phyloP scores from a whole-genome alignment of 2,888 invertebrate species.

The Neocrepidodera transversa region DNA sequence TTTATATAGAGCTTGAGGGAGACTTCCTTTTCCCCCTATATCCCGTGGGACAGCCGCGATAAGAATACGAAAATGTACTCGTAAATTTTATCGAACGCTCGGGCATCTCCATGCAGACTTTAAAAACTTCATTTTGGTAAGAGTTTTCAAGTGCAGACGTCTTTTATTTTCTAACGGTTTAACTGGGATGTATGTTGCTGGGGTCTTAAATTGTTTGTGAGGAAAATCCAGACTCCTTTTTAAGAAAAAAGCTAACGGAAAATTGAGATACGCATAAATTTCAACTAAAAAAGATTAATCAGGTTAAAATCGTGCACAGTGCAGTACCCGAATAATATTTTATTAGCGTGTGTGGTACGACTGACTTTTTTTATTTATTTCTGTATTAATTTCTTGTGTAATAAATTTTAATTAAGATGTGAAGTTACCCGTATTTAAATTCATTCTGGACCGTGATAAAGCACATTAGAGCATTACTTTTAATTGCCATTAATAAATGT shows the following conservation, averaged over 20 bases:
- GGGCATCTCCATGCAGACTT: conserved; percentile 26
- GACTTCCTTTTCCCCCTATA: conserved; percentile 50
- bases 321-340: too few relatives aligned
- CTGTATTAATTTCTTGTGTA: conserved; percentile 1
- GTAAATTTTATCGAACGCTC: conserved; percentile 37
- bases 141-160: conserved; percentile 32
- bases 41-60: conserved; percentile 52
- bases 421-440: conserved; percentile 37
- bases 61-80: conserved; percentile 52
- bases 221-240: conserved; percentile 6
- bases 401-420: conserved; percentile 34
- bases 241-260: background rate
- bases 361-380: background rate
- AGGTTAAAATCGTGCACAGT: too few relatives aligned
- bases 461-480: conserved; percentile 35
- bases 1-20: conserved; percentile 54
- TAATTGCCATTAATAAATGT: conserved; percentile 36
- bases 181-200: conserved; percentile 11
- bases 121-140: conserved; percentile 36
- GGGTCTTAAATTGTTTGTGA: conserved; percentile 9
- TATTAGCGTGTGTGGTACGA: too few relatives aligned
- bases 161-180: conserved; percentile 24
- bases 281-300: background rate
- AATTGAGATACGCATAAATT: background rate
- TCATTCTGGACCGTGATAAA: conserved; percentile 33